Evolutionary conservation across 2,888 invertebrate species (phyloP).

Genomic region (Hypena proboscidalis): DNA sequence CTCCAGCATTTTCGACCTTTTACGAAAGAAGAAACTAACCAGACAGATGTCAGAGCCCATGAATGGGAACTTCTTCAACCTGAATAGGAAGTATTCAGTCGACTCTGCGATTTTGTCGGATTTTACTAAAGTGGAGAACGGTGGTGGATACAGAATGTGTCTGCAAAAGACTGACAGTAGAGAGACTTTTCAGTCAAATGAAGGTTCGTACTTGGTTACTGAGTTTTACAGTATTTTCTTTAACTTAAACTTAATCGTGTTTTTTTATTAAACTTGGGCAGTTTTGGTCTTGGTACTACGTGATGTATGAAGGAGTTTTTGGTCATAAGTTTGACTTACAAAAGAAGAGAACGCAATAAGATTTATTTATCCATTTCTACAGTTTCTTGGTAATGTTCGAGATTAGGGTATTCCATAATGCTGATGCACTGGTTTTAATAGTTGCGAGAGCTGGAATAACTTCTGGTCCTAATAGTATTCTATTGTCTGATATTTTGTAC

Average conservation of each 20-base stretch:
- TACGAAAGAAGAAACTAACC: conserved; percentile 68
- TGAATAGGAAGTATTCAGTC: conserved; percentile 66
- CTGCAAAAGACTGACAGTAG: conserved; percentile 44
- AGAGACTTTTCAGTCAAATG: conserved; percentile 48
- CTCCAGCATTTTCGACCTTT: conserved; percentile 70
- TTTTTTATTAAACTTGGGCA: too few species aligned
- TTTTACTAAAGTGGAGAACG: conserved; percentile 52
- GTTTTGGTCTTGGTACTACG: too few species aligned
- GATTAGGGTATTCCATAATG: too few species aligned
- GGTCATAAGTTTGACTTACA: too few species aligned
- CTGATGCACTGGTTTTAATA: too few species aligned
- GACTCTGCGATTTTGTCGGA: conserved; percentile 71
- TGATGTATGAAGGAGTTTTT: too few species aligned
- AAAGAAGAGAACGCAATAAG: too few species aligned
- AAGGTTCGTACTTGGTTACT: conserved; percentile 62
- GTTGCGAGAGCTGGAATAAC: too few species aligned
- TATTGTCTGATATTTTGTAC: too few species aligned
- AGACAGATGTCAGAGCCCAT: conserved; percentile 70
- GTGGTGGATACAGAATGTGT: conserved; percentile 46
- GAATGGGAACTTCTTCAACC: conserved; percentile 33
- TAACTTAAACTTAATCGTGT: conserved; percentile 32
- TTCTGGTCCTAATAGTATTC: too few species aligned
- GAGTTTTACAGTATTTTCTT: conserved; percentile 14
- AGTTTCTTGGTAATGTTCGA: too few species aligned
- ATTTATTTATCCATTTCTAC: too few species aligned